phyloP scores from a whole-genome alignment of 1,140 invertebrate species.

The Nasonia giraulti region DNA sequence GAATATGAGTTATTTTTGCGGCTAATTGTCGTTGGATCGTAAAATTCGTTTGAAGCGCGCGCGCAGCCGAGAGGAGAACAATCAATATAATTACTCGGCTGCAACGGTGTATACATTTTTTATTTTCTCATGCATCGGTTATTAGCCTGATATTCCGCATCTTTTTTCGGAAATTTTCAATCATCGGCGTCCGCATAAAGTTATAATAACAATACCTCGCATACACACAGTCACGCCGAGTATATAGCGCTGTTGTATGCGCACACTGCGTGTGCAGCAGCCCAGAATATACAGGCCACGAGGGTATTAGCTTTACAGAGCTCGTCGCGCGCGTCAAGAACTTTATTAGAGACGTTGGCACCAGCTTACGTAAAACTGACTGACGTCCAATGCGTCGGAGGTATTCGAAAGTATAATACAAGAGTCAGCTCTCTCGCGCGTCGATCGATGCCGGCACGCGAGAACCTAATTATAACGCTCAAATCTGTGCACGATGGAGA shows the following conservation, averaged over 20 bases:
- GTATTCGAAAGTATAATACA: slow-evolving; percentile 22
- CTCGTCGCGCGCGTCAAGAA: slow-evolving; percentile 15
- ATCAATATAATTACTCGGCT: too few species aligned
- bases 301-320: neutral
- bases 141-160: neutral
- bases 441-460: neutral
- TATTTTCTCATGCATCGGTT: neutral
- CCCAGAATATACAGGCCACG: neutral
- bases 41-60: neutral
- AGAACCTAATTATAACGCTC: neutral
- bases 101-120: neutral
- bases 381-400: slow-evolving; percentile 26
- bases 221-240: neutral
- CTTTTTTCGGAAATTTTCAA: neutral
- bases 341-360: slow-evolving; percentile 36
- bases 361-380: slow-evolving; percentile 20
- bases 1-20: too few species aligned
- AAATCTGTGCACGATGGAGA: neutral
- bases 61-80: too few species aligned
- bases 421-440: neutral
- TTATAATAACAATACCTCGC: neutral
- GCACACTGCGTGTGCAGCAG: neutral
- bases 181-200: neutral
- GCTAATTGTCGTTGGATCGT: neutral
- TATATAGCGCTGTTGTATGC: neutral